Evolutionary conservation across 1,140 invertebrate species (phyloP).

Genomic region (Ceratina japonica): DNA sequence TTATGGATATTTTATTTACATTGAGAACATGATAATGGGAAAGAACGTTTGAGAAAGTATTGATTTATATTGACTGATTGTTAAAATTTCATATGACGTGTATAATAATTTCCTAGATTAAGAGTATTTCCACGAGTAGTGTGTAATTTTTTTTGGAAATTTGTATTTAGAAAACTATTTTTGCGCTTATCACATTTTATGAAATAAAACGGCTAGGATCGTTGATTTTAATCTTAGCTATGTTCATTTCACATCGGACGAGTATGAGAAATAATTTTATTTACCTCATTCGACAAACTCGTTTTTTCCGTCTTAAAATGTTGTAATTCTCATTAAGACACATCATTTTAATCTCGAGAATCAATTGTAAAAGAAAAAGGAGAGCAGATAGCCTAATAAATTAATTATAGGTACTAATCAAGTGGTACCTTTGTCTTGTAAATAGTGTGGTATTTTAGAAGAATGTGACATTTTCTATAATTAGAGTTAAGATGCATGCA

Average conservation of each 20-base stretch:
- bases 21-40: not conserved
- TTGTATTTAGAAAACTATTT: constrained; percentile 21
- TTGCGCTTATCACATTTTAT: constrained; percentile 19
- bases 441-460: constrained; percentile 48
- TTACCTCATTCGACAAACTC: constrained; percentile 10
- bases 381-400: constrained; percentile 52
- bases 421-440: constrained; percentile 49
- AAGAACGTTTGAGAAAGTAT: constrained; percentile 43
- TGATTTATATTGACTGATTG: constrained; percentile 48
- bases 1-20: not conserved
- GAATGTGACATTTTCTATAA: constrained; percentile 57
- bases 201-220: not conserved
- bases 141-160: constrained; percentile 19
- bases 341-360: constrained; percentile 24
- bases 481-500: constrained; percentile 60
- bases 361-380: not conserved
- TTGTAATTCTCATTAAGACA: constrained; percentile 35
- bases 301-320: constrained; percentile 30
- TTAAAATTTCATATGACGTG: constrained; percentile 39
- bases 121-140: constrained; percentile 43
- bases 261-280: constrained; percentile 8
- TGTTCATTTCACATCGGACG: not conserved
- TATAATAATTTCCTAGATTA: constrained; percentile 51
- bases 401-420: constrained; percentile 50
- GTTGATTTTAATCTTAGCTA: not conserved